Conservation (phyloP, 1,140 invertebrate genomes). For the Cecropterus lyciades region DNA sequence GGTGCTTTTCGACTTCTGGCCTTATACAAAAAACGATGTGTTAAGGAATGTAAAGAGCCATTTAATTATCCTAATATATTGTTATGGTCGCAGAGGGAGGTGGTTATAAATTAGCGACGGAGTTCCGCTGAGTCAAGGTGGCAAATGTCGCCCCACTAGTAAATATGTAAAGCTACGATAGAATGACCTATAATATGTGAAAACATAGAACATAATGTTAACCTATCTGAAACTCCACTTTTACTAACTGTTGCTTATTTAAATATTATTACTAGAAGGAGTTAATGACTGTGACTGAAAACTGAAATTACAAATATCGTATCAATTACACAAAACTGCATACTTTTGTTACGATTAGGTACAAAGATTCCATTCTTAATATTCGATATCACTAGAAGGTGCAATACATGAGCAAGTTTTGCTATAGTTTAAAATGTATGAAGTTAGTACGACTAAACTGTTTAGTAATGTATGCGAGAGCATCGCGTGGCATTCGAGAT, state of each 20-base stretch:
- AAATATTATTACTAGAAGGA: too few relatives aligned
- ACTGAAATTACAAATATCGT: too few relatives aligned
- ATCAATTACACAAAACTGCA: too few relatives aligned
- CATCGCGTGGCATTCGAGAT: constrained; percentile 7
- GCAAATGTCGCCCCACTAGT: constrained; percentile 26
- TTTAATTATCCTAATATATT: constrained; percentile 84
- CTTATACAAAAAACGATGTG: constrained; percentile 81
- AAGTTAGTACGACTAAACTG: neutral
- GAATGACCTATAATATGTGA: neutral
- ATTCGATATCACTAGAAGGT: neutral
- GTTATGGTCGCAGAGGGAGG: constrained; percentile 69
- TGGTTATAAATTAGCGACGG: constrained; percentile 54
- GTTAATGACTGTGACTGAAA: too few relatives aligned
- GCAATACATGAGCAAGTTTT: neutral
- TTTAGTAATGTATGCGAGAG: constrained; percentile 18
- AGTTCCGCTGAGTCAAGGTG: constrained; percentile 22
- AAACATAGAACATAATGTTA: neutral
- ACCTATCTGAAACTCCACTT: too few relatives aligned
- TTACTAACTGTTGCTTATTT: too few relatives aligned
- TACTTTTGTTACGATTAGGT: too few relatives aligned
- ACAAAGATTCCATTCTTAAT: too few relatives aligned
- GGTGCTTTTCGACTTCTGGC: constrained; percentile 78
- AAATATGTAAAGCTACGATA: constrained; percentile 1
- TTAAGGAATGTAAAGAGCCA: constrained; percentile 84
- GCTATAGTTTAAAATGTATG: neutral